A percentile compares a stretch with the other conserved stretches of the same genome.
phyloP scores from a whole-genome alignment of 1,140 invertebrate species.

The Xylocopa sonorina region DNA sequence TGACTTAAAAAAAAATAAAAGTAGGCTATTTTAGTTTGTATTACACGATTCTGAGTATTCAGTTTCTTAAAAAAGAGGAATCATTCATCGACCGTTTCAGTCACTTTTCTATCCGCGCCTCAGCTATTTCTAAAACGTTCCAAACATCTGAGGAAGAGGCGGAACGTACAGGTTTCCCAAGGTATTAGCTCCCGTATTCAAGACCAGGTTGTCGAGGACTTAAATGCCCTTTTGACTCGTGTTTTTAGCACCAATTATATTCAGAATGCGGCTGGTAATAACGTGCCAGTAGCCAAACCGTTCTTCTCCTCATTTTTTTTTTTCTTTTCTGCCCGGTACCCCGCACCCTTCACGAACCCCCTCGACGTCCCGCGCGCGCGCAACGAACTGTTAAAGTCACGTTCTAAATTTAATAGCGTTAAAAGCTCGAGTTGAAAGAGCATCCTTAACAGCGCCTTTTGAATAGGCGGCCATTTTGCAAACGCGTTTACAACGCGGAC shows the following conservation, averaged over 20 bases:
- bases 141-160: not conserved
- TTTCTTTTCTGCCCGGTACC: too few species aligned
- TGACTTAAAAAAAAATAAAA: too few species aligned
- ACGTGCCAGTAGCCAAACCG: constrained; percentile 1
- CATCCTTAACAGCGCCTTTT: constrained; percentile 29
- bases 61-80: not conserved
- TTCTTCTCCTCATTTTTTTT: not conserved
- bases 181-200: constrained; percentile 14
- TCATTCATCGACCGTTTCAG: not conserved
- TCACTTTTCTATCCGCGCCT: not conserved
- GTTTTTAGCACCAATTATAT: constrained; percentile 30
- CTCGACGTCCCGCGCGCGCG: not conserved
- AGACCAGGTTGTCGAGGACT: not conserved
- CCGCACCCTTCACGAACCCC: not conserved
- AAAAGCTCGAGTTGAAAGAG: constrained; percentile 34
- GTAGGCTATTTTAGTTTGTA: too few species aligned
- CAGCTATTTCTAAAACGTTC: not conserved
- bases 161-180: not conserved
- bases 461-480: constrained; percentile 30
- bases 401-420: constrained; percentile 37
- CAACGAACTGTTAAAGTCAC: constrained; percentile 30
- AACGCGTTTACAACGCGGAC: constrained; percentile 9
- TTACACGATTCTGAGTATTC: too few species aligned
- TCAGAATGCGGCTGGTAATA: constrained; percentile 18
- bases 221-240: not conserved